Percentiles rank a stretch among this genome's conserved stretches.
phyloP scores from a whole-genome alignment of 2,888 invertebrate species.

The Hyposoter dolosus region DNA sequence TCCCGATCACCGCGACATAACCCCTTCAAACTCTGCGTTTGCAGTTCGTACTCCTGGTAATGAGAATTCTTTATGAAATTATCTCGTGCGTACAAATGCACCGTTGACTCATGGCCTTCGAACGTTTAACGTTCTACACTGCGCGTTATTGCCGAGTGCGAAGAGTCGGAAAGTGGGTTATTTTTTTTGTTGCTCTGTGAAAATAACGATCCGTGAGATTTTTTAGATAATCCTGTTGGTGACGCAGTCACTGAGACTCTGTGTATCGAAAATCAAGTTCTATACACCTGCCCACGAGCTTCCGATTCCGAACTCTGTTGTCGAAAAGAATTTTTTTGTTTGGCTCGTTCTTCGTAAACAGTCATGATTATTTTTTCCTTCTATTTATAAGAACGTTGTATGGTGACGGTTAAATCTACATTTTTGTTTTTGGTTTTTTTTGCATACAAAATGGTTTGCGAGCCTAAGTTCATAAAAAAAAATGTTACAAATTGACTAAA shows the following conservation, averaged over 20 bases:
- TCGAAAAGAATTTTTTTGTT: neutral
- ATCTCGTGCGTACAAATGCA: constrained; percentile 32
- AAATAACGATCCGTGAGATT: neutral
- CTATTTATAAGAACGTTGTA: too few relatives aligned
- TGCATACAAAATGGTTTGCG: too few relatives aligned
- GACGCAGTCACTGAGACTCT: neutral
- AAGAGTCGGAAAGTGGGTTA: constrained; percentile 1
- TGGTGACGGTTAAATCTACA: too few relatives aligned
- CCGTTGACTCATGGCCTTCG: constrained; percentile 12
- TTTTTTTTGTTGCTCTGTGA: neutral
- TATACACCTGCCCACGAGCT: neutral
- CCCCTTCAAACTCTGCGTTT: constrained; percentile 38
- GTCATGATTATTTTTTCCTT: neutral
- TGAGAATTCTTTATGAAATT: constrained; percentile 32
- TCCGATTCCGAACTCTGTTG: neutral
- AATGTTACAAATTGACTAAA: too few relatives aligned
- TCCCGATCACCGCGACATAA: constrained; percentile 12
- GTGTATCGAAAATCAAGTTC: neutral
- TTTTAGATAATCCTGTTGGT: neutral
- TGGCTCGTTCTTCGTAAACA: neutral
- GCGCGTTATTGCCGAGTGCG: neutral
- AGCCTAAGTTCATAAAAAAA: too few relatives aligned
- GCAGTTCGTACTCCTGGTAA: constrained; percentile 4
- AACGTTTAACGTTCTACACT: neutral
- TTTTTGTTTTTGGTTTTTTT: too few relatives aligned